Percentiles rank a stretch among this genome's conserved stretches.
Evolutionary conservation across 2,797 vertebrate species (phyloP).

Genomic region (Paratrypauchen microcephalus): DNA sequence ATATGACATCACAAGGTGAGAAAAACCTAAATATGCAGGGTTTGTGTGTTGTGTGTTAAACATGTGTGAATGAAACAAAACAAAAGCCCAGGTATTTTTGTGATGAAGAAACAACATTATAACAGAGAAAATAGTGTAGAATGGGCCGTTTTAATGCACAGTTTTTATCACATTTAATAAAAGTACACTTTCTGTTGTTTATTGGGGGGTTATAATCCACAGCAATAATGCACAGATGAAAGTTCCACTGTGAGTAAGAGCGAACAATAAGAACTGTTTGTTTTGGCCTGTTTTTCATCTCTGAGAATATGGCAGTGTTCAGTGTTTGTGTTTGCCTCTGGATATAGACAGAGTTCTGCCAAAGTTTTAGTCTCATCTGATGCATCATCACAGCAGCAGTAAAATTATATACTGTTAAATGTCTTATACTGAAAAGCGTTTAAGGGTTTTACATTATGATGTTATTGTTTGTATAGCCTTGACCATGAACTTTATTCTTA

Average conservation of each 20-base stretch:
- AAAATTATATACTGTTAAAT: not conserved
- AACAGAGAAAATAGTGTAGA: too few species aligned
- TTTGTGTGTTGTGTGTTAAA: too few species aligned
- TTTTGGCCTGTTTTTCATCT: slow-evolving; percentile 18
- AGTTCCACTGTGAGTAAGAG: slow-evolving; percentile 11
- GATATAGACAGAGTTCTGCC: not conserved
- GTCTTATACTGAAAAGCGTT: not conserved
- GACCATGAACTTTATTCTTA: not conserved
- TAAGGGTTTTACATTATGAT: not conserved
- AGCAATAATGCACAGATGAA: slow-evolving; percentile 7
- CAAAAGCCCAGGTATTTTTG: too few species aligned
- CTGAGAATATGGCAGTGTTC: slow-evolving; percentile 10
- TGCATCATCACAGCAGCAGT: not conserved
- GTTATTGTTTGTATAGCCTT: not conserved
- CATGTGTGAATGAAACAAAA: too few species aligned
- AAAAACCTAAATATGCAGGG: too few species aligned
- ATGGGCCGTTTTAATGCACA: not conserved
- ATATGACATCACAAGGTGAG: too few species aligned
- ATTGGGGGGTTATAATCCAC: slow-evolving; percentile 1
- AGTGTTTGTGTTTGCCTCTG: slow-evolving; percentile 11
- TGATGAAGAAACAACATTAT: too few species aligned
- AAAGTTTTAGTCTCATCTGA: slow-evolving; percentile 5
- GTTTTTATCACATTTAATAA: not conserved
- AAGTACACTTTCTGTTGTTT: not conserved
- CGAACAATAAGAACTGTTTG: slow-evolving; percentile 13